These are phyloP conservation scores for Benthosema pterotum DNA, from an alignment of 2,797 vertebrate species.

Conservation along the genomic window DNA sequence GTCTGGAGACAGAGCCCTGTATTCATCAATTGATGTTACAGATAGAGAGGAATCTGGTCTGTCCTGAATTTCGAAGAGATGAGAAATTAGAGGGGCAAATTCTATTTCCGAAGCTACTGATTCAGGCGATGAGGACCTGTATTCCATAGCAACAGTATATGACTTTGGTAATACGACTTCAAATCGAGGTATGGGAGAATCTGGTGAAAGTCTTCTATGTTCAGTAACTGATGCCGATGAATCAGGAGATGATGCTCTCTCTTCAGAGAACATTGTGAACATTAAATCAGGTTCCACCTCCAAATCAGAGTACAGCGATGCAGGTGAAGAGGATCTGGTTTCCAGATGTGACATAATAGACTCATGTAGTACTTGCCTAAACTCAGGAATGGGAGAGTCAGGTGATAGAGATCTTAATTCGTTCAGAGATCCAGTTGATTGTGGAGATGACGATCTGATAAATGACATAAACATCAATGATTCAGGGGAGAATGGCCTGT, in stretches of 20 bases:
- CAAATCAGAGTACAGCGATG: conserved; percentile 56
- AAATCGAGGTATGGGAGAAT: conserved; percentile 45
- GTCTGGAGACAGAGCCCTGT: conserved; percentile 44
- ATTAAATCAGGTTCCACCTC: conserved; percentile 20
- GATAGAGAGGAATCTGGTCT: conserved; percentile 50
- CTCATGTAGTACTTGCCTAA: conserved; percentile 11
- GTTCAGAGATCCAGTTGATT: conserved; percentile 29
- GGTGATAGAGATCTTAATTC: conserved; percentile 43
- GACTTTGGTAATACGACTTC: no score
- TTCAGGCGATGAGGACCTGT: conserved; percentile 48
- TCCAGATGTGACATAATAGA: neutral
- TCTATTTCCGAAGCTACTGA: conserved; percentile 42
- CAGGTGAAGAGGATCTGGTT: conserved; percentile 50
- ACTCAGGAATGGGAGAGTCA: conserved; percentile 56
- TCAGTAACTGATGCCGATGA: conserved; percentile 19
- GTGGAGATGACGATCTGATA: conserved; percentile 43
- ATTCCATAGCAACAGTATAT: neutral
- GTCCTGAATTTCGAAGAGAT: conserved; percentile 19
- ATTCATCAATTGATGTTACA: conserved; percentile 18
- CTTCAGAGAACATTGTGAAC: conserved; percentile 23
- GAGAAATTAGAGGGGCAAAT: conserved; percentile 17
- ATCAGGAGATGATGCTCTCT: conserved; percentile 50
- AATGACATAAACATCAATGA: conserved; percentile 22
- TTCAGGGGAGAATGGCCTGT: conserved; percentile 25
- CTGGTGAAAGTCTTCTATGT: conserved; percentile 35